phyloP scores from a whole-genome alignment of 2,888 invertebrate species.

The Metalampra italica region DNA sequence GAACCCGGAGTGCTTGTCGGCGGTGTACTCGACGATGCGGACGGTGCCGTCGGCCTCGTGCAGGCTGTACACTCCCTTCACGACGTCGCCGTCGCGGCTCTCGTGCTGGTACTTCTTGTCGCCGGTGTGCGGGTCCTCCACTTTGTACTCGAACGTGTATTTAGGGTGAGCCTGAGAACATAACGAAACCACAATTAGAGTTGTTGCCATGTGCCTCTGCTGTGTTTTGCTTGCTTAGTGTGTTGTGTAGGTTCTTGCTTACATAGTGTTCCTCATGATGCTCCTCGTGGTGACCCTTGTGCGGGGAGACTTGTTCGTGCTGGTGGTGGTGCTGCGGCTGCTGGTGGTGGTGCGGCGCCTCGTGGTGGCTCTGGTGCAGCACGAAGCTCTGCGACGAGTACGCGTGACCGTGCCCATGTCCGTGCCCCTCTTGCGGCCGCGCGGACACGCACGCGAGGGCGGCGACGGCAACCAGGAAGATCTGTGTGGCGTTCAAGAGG shows the following conservation, averaged over 20 bases:
- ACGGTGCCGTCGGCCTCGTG: constrained; percentile 62
- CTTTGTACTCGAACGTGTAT: constrained; percentile 53
- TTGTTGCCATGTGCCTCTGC: background rate
- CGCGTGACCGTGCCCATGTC: constrained; percentile 12
- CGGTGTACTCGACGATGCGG: constrained; percentile 60
- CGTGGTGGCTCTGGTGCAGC: constrained; percentile 36
- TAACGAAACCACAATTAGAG: background rate
- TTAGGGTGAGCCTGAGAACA: constrained; percentile 21
- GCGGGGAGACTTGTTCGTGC: constrained; percentile 33
- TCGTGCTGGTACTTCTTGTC: constrained; percentile 54
- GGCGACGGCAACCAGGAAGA: constrained; percentile 3
- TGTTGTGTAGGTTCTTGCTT: constrained; percentile 1
- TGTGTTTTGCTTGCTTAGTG: background rate
- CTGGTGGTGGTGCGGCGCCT: constrained; percentile 25
- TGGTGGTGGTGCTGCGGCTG: constrained; percentile 14
- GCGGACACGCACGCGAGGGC: constrained; percentile 4
- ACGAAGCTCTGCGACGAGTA: constrained; percentile 37
- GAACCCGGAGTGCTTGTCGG: constrained; percentile 54
- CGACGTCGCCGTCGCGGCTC: constrained; percentile 40
- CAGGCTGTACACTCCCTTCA: constrained; percentile 60
- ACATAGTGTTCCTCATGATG: constrained; percentile 26
- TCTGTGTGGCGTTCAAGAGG: background rate
- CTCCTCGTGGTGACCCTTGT: constrained; percentile 15
- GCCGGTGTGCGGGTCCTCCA: constrained; percentile 62
- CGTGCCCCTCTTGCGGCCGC: constrained; percentile 7